A percentile compares a stretch with the other conserved stretches of the same genome.
Conservation (phyloP, 1,140 invertebrate species). For the Mactra quadrangularis region DNA sequence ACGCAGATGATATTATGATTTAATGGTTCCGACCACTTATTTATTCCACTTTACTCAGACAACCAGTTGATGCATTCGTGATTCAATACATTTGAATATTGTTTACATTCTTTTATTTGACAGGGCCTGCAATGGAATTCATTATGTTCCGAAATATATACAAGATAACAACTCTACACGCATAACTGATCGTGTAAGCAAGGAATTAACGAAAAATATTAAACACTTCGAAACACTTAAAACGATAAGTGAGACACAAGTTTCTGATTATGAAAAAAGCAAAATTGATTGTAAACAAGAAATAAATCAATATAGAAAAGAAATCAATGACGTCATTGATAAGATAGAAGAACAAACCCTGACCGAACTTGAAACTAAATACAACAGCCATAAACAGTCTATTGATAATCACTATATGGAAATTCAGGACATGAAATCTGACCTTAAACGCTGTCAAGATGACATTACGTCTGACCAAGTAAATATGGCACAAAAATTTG, state of each 20-base stretch:
- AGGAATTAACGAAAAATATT: background rate
- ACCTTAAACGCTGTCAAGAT: background rate
- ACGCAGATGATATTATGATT: too few species aligned
- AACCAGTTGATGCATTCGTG: too few species aligned
- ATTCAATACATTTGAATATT: too few species aligned
- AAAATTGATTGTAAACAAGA: background rate
- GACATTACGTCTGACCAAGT: too few species aligned
- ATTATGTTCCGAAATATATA: background rate
- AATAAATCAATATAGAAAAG: background rate
- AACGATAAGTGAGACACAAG: background rate
- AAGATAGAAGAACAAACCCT: background rate
- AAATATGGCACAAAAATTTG: constrained; percentile 1
- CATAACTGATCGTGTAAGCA: background rate
- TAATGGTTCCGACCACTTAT: too few species aligned
- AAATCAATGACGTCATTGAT: background rate
- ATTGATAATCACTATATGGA: background rate
- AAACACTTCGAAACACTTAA: background rate
- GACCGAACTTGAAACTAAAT: background rate
- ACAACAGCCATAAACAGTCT: background rate
- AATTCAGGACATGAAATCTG: background rate
- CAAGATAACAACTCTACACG: background rate
- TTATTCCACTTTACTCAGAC: too few species aligned
- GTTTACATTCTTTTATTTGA: background rate
- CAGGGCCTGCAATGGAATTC: background rate
- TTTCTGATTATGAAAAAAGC: background rate